Conservation (phyloP, 2,113 vertebrate genomes). For the Fregetta grallaria region DNA sequence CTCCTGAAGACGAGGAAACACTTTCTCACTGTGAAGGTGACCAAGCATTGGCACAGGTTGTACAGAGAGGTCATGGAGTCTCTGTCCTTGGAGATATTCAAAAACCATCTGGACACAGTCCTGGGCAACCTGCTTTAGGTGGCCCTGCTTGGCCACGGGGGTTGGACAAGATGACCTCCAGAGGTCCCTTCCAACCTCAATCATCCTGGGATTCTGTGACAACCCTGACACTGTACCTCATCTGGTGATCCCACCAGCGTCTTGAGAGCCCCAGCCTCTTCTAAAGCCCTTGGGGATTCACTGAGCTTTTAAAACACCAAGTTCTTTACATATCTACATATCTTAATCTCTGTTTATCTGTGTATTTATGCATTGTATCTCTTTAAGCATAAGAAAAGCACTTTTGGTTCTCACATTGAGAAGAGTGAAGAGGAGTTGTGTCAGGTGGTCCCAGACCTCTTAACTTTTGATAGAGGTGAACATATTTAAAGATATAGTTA, state of each 20-base stretch:
- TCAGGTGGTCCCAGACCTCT: background rate
- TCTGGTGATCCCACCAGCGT: background rate
- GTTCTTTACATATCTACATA: background rate
- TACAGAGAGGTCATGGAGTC: background rate
- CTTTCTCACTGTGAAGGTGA: background rate
- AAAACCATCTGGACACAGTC: background rate
- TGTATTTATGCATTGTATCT: background rate
- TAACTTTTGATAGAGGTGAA: background rate
- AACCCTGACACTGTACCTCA: background rate
- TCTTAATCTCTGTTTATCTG: background rate
- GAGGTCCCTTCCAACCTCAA: background rate
- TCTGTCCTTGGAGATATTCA: background rate
- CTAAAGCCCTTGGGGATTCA: background rate
- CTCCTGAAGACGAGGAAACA: background rate
- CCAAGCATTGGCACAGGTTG: rapidly evolving
- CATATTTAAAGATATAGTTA: background rate
- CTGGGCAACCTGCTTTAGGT: background rate
- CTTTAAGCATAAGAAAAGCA: background rate
- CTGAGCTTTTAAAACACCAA: background rate
- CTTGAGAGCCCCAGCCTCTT: background rate
- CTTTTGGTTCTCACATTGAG: background rate
- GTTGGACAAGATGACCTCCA: background rate
- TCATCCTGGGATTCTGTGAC: background rate
- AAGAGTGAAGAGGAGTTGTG: background rate
- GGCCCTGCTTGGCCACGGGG: background rate